Evolutionary conservation across 2,113 vertebrate genomes (phyloP), one percentile per base, ranked within the genome.

Genomic region (Microcebus murinus): DNA sequence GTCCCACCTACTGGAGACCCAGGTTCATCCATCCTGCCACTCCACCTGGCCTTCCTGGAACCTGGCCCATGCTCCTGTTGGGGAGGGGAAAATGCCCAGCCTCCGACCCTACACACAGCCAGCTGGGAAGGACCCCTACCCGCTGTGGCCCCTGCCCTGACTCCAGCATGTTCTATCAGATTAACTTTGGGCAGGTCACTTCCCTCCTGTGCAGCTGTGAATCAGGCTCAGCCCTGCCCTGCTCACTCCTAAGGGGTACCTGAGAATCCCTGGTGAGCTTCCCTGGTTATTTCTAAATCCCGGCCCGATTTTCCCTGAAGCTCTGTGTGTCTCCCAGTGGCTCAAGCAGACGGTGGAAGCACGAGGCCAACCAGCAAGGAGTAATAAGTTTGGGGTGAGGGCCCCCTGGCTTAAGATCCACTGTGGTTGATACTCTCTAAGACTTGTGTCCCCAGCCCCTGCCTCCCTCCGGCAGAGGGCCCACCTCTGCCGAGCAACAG

Each of bases 41-140:
- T 87, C 42, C 3, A 48, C 36, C 48, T 57, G 90, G 63, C 79
- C 92, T 95, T 95, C 68, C 85, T 36, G 73, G 71, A 86, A 81
- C n/a, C 76, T 84, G 39, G 48, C 85, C 70, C 48, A 1, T 20
- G 11, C 59, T 67, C 67, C 55, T 27, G 0, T 3, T 14, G n/a
- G 8, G 23, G 65, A 48, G 20, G 10, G 7, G 21, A 34, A 25
- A 29, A 74, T 71, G 6, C 83, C 21, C 57, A 36, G 50, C 52
- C 63, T 45, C 45, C 61, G 31, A n/a, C 27, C n/a, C 6, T 21
- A 17, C 29, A 39, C 17, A 10, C 57, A 63, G 55, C 11, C 27
- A n/a, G 42, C 74, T 11, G 31, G 14, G 65, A 84, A 42, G 42
- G 45, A 10, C 45, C 74, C 29, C 34, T 25, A 36, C 13, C 25